Evolutionary conservation across 2,888 invertebrate species (phyloP), one percentile per base, ranked within the genome.

Genomic region (Nebria brevicollis): DNA sequence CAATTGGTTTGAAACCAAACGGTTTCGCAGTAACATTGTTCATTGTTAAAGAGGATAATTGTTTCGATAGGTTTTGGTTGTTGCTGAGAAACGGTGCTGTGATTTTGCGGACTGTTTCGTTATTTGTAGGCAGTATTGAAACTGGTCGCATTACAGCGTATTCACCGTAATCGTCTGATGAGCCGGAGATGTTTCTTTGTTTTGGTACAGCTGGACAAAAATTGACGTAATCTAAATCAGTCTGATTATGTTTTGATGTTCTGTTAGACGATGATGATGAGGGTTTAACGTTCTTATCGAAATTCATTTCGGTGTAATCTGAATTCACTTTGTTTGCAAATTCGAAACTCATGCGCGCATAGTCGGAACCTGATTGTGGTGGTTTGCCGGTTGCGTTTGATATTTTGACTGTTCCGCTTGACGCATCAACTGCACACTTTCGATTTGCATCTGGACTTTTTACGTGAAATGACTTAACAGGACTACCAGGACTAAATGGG

Each of bases 401-500:
- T 25, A 87, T 83, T 66, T 85, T 84, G 42, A 86, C 84, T n/a
- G 86, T 85, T 5, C 88, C 88, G 74, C 87, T 86, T 4, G 87
- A 86, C 0, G 87, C 87, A 82, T 90, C 89, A 1, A 87, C 85
- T 4, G 87, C 85, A 81, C 87, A 87, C 84, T 88, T 88, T 65
- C 87, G 83, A 4, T 85, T 84, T 65, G 85, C 84, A 13, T 82
- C 83, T 4, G 83, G 85, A 34, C 75, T 84, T 83, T 81, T 85
- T 10, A 82, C 77, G 25, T 89, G 87, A 75, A 89, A 89, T 0
- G 89, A 87, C 83, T 92, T 92, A 26, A 91, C 89, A 0, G 94
- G 93, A 84, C 93, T 93, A 86, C 93, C 94, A 72, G 93, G 87
- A 82, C 92, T 93, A 85, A 94, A 91, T 1, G 94, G 94, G 87